Evolutionary conservation across 1,140 invertebrate species (phyloP).

Genomic region (Philopotamus ludificatus): DNA sequence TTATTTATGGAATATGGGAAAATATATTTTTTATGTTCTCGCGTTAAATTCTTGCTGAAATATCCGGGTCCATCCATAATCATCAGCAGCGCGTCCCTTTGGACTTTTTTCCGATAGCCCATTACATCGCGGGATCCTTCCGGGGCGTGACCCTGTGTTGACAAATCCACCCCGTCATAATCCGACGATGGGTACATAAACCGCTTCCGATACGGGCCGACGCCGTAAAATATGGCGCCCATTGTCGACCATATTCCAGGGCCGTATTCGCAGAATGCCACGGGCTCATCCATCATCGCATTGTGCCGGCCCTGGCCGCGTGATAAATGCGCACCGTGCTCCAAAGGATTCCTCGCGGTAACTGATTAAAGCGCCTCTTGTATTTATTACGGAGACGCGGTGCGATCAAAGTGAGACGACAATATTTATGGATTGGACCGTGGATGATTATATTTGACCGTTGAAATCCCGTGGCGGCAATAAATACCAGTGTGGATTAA

Average conservation of each 20-base stretch:
- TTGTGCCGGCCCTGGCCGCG: neutral
- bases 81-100: too few species aligned
- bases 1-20: too few species aligned
- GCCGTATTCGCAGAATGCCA: neutral
- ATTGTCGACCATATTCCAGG: neutral
- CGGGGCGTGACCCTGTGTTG: too few species aligned
- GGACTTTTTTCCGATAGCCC: too few species aligned
- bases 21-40: too few species aligned
- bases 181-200: slow-evolving; percentile 5
- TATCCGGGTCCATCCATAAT: too few species aligned
- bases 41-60: too few species aligned
- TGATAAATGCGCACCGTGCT: slow-evolving; percentile 5
- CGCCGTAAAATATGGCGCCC: slow-evolving; percentile 11
- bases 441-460: too few species aligned
- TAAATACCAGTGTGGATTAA: too few species aligned
- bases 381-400: too few species aligned
- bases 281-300: slow-evolving; percentile 8
- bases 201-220: slow-evolving; percentile 12
- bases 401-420: neutral
- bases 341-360: neutral
- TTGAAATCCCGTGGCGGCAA: too few species aligned
- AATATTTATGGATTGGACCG: neutral
- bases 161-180: slow-evolving; percentile 12
- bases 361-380: neutral
- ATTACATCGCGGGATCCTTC: too few species aligned